phyloP scores from a whole-genome alignment of 2,888 invertebrate species.

The Acheta domesticus region DNA sequence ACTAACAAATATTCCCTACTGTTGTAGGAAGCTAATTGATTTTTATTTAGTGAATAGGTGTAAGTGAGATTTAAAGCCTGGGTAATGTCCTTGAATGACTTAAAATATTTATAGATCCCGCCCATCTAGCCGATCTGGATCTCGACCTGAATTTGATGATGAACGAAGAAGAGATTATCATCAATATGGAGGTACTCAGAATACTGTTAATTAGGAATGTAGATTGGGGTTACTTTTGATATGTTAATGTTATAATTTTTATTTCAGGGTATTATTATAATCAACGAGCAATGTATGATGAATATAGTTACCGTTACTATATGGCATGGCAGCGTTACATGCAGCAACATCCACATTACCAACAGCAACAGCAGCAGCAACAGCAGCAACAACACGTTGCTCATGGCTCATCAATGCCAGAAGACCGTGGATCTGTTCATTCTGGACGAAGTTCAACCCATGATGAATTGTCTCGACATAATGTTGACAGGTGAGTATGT shows the following conservation, averaged over 20 bases:
- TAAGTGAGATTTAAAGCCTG: no score
- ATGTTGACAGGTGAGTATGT: constrained; percentile 20
- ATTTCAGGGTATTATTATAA: not conserved
- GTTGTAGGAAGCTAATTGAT: no score
- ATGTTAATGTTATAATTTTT: not conserved
- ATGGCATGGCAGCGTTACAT: not conserved
- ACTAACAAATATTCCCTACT: no score
- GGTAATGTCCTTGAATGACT: no score
- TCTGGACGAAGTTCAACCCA: constrained; percentile 79
- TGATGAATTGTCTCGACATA: constrained; percentile 48
- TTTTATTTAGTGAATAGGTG: no score
- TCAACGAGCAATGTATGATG: not conserved
- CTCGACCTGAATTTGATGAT: constrained; percentile 38
- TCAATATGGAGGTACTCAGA: constrained; percentile 28
- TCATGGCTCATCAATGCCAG: constrained; percentile 47
- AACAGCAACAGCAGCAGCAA: not conserved
- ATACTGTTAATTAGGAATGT: not conserved
- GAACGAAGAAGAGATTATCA: constrained; percentile 32
- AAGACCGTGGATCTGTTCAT: constrained; percentile 74
- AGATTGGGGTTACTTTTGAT: no score
- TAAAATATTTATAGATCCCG: constrained; percentile 37
- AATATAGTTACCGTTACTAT: not conserved
- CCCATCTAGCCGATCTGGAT: constrained; percentile 42
- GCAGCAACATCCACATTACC: not conserved
- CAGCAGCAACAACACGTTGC: not conserved